Conservation (phyloP, 2,888 invertebrate species). For the Ethmia dodecea region DNA sequence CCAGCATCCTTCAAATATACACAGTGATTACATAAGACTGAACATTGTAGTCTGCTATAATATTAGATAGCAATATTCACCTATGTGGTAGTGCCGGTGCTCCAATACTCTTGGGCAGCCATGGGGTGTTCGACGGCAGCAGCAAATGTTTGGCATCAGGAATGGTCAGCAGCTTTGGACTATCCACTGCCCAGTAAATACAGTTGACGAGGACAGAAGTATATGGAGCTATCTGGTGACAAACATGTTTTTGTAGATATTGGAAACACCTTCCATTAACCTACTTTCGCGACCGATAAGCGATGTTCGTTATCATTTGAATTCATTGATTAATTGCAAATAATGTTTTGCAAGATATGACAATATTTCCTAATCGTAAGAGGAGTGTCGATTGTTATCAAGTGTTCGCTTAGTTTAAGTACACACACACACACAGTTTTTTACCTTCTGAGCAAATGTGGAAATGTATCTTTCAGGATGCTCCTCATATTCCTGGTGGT, state of each 20-base stretch:
- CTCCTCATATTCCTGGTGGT: slow-evolving; percentile 90
- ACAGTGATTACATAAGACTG: not conserved
- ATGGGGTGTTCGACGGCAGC: slow-evolving; percentile 92
- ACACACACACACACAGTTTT: too few species aligned
- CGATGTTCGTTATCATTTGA: too few species aligned
- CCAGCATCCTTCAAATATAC: slow-evolving; percentile 84
- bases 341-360: too few species aligned
- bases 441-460: slow-evolving; percentile 93
- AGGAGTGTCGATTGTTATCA: too few species aligned
- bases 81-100: slow-evolving; percentile 91
- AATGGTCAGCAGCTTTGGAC: slow-evolving; percentile 96
- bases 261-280: slow-evolving; percentile 4
- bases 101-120: slow-evolving; percentile 93
- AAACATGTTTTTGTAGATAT: slow-evolving; percentile 1
- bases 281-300: slow-evolving; percentile 9
- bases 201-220: slow-evolving; percentile 98
- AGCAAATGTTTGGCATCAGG: slow-evolving; percentile 98
- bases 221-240: slow-evolving; percentile 91
- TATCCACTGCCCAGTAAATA: slow-evolving; percentile 99
- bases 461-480: slow-evolving; percentile 97
- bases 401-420: too few species aligned
- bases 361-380: too few species aligned
- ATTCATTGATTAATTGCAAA: not conserved
- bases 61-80: slow-evolving; percentile 30
- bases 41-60: too few species aligned